Evolutionary conservation across 2,113 vertebrate genomes (phyloP).

Genomic region (Morphnarchus princeps): DNA sequence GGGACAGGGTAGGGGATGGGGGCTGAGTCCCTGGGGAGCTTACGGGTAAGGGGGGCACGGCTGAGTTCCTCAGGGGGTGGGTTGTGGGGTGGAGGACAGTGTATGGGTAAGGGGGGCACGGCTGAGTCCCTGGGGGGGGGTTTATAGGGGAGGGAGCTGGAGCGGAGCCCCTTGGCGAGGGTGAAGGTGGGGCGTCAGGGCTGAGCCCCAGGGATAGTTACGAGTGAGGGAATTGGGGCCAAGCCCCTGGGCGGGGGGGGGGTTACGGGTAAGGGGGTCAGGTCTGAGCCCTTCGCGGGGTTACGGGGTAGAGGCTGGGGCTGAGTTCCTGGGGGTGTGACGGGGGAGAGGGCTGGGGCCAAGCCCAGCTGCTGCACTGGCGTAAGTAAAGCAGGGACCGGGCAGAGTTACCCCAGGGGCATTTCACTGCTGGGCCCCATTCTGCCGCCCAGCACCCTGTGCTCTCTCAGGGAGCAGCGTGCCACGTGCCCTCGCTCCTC

Average conservation of each 20-base stretch:
- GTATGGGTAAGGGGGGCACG: too few species aligned
- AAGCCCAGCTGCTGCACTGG: neutral
- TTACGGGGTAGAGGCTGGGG: too few species aligned
- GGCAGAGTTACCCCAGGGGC: neutral
- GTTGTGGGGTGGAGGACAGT: too few species aligned
- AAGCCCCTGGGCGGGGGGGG: neutral
- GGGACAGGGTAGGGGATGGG: too few species aligned
- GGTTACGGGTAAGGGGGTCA: neutral
- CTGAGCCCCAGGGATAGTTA: neutral
- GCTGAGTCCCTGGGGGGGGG: too few species aligned
- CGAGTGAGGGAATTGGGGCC: rapidly evolving
- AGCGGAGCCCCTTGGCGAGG: neutral
- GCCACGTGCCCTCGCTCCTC: neutral
- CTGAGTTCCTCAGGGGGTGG: too few species aligned
- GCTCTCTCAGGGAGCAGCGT: neutral
- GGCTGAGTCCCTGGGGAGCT: too few species aligned
- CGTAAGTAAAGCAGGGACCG: neutral
- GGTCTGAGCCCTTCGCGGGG: neutral
- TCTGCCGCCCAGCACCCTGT: neutral
- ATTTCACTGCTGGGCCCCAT: neutral
- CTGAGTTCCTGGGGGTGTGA: neutral
- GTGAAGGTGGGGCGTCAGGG: neutral
- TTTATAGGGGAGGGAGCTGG: neutral
- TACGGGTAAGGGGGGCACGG: too few species aligned
- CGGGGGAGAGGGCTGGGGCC: too few species aligned